Evolutionary conservation across 1,140 invertebrate species (phyloP).

Genomic region (Sitobion miscanthi): DNA sequence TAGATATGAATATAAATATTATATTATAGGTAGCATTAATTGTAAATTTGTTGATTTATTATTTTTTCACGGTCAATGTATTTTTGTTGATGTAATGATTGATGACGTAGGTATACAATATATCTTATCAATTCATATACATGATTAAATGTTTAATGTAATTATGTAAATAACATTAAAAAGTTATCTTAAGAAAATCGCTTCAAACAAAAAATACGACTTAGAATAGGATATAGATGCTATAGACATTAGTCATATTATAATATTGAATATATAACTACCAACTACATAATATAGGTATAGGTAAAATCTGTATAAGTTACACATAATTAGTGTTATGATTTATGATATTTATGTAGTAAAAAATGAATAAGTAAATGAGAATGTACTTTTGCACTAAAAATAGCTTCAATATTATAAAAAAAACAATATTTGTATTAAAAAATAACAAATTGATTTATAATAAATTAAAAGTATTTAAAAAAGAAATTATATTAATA

Average conservation of each 20-base stretch:
- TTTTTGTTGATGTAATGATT: constrained; percentile 9
- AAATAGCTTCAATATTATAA: neutral
- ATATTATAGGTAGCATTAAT: neutral
- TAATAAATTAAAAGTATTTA: neutral
- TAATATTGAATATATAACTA: neutral
- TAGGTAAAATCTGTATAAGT: neutral
- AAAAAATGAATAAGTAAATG: neutral
- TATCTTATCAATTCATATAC: neutral
- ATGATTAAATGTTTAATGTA: neutral
- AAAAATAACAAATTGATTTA: neutral
- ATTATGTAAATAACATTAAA: neutral
- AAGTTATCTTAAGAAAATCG: neutral
- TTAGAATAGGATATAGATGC: neutral
- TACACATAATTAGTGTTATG: neutral
- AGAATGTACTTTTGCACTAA: neutral
- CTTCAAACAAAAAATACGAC: neutral
- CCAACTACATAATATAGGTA: too few species aligned
- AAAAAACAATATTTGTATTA: neutral
- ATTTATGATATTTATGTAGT: neutral
- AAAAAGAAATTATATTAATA: neutral
- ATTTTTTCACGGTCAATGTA: neutral
- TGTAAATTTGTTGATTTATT: neutral
- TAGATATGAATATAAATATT: neutral
- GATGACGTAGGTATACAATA: neutral
- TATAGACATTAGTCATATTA: neutral